phyloP scores from a whole-genome alignment of 53 echinoderm and acorn worm species.

The Hippasteria phrygiana region DNA sequence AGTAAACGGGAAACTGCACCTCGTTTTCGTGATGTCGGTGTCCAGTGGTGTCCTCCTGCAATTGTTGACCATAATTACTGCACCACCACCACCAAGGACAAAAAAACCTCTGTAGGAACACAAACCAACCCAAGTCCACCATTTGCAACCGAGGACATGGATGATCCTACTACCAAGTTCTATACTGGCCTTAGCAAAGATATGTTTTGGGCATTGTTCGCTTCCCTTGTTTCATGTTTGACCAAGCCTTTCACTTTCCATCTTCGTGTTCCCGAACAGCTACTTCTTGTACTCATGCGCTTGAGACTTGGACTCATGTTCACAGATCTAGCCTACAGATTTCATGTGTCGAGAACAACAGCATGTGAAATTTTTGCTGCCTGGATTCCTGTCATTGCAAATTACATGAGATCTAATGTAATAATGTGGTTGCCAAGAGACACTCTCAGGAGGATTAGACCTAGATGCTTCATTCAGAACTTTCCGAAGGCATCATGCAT shows the following conservation, averaged over 20 bases:
- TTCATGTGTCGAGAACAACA: conserved; percentile 40
- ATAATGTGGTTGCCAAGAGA: conserved; percentile 53
- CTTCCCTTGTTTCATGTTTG: too few species aligned
- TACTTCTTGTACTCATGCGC: conserved; percentile 65
- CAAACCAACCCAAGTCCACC: too few species aligned
- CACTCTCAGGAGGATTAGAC: conserved; percentile 47
- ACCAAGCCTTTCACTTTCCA: conserved; percentile 19
- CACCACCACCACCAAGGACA: too few species aligned
- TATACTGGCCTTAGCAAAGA: too few species aligned
- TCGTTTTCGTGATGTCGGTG: too few species aligned
- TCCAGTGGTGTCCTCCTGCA: too few species aligned
- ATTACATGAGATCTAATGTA: conserved; percentile 18
- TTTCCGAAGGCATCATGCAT: conserved; percentile 58
- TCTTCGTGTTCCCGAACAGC: conserved; percentile 30
- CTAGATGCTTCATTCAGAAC: neutral
- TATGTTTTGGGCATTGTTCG: too few species aligned
- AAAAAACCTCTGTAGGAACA: too few species aligned
- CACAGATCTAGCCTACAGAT: conserved; percentile 58
- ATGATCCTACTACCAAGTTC: too few species aligned
- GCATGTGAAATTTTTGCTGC: conserved; percentile 52
- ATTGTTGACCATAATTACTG: too few species aligned
- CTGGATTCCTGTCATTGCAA: conserved; percentile 51
- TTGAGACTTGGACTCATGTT: conserved; percentile 61
- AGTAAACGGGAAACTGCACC: too few species aligned
- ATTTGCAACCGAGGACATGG: too few species aligned